These are phyloP conservation scores for Amphiprion ocellaris DNA, from an alignment of 2,113 vertebrate genomes.

Conservation along the genomic window DNA sequence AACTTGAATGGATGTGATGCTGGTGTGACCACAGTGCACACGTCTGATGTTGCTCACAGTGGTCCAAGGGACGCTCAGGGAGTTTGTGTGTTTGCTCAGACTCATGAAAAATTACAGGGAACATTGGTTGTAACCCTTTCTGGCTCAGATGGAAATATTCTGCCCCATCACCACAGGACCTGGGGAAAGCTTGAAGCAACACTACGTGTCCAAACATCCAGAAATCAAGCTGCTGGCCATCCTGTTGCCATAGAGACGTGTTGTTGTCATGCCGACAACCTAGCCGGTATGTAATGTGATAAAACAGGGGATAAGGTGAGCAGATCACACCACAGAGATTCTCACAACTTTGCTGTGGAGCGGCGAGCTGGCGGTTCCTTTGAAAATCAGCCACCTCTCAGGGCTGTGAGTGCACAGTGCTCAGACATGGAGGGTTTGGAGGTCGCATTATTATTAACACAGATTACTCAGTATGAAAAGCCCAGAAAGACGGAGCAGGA, in stretches of 20 bases:
- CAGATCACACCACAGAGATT: conserved; percentile 30
- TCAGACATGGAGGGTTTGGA: conserved; percentile 10
- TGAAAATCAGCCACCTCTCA: conserved; percentile 48
- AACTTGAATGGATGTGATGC: too few relatives aligned
- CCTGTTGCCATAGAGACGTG: conserved; percentile 78
- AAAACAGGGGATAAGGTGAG: conserved; percentile 28
- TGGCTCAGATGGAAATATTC: conserved; percentile 24
- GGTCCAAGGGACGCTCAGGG: too few relatives aligned
- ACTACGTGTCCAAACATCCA: conserved; percentile 42
- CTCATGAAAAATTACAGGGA: too few relatives aligned
- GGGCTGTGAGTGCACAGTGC: conserved; percentile 21
- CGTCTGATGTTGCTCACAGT: too few relatives aligned
- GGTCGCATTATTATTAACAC: conserved; percentile 48
- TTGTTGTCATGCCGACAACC: conserved; percentile 77
- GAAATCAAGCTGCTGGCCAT: conserved; percentile 52
- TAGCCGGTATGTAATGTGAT: conserved; percentile 35
- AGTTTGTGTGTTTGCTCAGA: too few relatives aligned
- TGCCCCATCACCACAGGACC: conserved; percentile 18
- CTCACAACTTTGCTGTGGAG: conserved; percentile 34
- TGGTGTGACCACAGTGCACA: too few relatives aligned
- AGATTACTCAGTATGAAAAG: conserved; percentile 43
- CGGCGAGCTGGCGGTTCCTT: conserved; percentile 18
- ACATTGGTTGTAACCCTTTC: conserved; percentile 1
- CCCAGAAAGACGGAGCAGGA: not conserved
- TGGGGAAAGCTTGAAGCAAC: conserved; percentile 40